These are phyloP conservation scores for Actinia tenebrosa DNA, from an alignment of 64 coral and sea anemone species.

Conservation along the genomic window DNA sequence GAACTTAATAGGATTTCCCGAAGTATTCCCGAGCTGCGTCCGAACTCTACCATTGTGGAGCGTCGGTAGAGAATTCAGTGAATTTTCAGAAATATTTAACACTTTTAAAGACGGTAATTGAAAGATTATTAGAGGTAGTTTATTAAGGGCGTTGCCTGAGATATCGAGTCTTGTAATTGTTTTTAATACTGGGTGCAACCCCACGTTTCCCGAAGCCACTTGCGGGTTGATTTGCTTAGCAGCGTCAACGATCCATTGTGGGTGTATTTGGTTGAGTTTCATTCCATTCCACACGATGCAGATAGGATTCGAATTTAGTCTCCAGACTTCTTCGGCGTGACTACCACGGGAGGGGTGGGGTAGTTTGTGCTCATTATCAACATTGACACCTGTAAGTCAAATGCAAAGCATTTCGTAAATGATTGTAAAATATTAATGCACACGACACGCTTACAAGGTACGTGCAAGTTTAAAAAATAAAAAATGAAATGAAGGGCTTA, in stretches of 20 bases:
- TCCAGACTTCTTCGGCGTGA: conserved; percentile 76
- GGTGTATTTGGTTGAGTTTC: conserved; percentile 55
- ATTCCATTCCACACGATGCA: conserved; percentile 75
- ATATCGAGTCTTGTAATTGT: conserved; percentile 81
- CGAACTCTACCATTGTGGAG: conserved; percentile 43
- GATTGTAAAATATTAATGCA: too few relatives aligned
- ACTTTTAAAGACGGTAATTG: conserved; percentile 66
- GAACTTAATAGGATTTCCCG: background rate
- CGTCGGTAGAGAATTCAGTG: conserved; percentile 48
- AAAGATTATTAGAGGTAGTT: conserved; percentile 72
- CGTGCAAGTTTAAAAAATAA: too few relatives aligned
- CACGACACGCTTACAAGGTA: too few relatives aligned
- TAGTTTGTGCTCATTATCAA: conserved; percentile 79
- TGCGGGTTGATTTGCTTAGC: conserved; percentile 74
- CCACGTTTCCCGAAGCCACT: conserved; percentile 25
- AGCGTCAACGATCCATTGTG: conserved; percentile 72
- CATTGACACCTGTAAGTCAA: conserved; percentile 51
- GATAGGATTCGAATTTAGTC: conserved; percentile 37
- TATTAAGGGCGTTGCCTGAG: conserved; percentile 62
- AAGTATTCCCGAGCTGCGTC: background rate
- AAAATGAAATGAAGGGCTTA: too few relatives aligned
- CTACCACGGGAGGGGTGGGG: conserved; percentile 50
- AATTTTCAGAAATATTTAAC: conserved; percentile 68
- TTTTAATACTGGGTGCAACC: conserved; percentile 62
- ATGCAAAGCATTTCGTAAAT: background rate